Conservation (phyloP, 2,888 invertebrate genomes). For the Eucera pruinosa region DNA sequence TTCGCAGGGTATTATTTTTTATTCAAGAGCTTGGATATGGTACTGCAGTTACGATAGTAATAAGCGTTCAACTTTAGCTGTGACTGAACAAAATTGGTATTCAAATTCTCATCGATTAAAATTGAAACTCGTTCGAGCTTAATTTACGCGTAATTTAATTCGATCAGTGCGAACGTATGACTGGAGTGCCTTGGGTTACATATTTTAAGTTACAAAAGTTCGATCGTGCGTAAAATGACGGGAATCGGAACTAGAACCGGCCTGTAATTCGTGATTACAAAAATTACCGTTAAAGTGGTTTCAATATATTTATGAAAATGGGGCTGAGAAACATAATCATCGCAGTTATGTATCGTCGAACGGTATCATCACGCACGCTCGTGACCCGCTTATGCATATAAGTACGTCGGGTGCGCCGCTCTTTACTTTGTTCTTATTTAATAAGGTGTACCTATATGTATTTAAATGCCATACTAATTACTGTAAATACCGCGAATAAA, state of each 20-base stretch:
- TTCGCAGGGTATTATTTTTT: too few relatives aligned
- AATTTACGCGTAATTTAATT: not conserved
- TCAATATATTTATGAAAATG: slow-evolving; percentile 32
- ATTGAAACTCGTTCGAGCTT: too few relatives aligned
- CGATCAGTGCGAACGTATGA: slow-evolving; percentile 4
- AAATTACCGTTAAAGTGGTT: slow-evolving; percentile 41
- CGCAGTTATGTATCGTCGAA: slow-evolving; percentile 41
- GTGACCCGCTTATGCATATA: slow-evolving; percentile 55
- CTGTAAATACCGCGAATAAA: slow-evolving; percentile 77
- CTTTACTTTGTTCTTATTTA: slow-evolving; percentile 66
- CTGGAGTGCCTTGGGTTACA: slow-evolving; percentile 15
- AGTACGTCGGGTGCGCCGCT: slow-evolving; percentile 55
- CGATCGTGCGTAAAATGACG: slow-evolving; percentile 3
- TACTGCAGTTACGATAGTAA: too few relatives aligned
- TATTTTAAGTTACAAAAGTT: slow-evolving; percentile 1
- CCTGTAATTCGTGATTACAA: slow-evolving; percentile 23
- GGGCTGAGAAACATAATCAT: slow-evolving; percentile 32
- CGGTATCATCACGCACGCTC: slow-evolving; percentile 48
- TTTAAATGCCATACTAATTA: slow-evolving; percentile 79
- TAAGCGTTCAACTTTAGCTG: too few relatives aligned
- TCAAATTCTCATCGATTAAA: too few relatives aligned
- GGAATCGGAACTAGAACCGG: slow-evolving; percentile 12
- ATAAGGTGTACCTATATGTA: slow-evolving; percentile 79
- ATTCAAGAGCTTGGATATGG: too few relatives aligned
- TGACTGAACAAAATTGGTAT: too few relatives aligned